phyloP scores from a whole-genome alignment of 2,888 invertebrate species.

The Lithophane socia region DNA sequence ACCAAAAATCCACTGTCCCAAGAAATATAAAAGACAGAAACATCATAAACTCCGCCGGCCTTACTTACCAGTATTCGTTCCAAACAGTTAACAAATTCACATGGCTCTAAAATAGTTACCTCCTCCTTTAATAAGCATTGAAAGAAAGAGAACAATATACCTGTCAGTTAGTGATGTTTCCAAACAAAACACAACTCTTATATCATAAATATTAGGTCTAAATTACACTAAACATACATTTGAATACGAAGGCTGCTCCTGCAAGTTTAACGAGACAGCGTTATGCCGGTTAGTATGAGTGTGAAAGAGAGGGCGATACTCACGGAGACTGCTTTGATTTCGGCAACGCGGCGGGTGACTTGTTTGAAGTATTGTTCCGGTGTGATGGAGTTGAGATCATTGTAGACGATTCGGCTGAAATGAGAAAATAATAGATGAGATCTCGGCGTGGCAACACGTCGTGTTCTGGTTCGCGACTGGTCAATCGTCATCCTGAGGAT shows the following conservation, averaged over 20 bases:
- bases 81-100: constrained; percentile 81
- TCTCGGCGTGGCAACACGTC: too few relatives aligned
- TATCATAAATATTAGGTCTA: constrained; percentile 42
- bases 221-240: constrained; percentile 75
- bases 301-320: constrained; percentile 81
- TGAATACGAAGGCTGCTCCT: constrained; percentile 75
- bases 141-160: constrained; percentile 88
- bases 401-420: constrained; percentile 96
- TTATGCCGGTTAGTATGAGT: constrained; percentile 53
- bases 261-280: constrained; percentile 68
- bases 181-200: constrained; percentile 70
- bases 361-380: constrained; percentile 99
- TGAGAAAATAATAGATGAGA: constrained; percentile 27
- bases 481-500: too few relatives aligned
- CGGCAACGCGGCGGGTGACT: constrained; percentile 96
- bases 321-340: constrained; percentile 97
- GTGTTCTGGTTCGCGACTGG: too few relatives aligned
- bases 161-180: constrained; percentile 88
- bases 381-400: constrained; percentile 97
- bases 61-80: constrained; percentile 84
- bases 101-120: constrained; percentile 86
- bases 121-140: constrained; percentile 87
- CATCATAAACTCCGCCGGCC: constrained; percentile 80
- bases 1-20: constrained; percentile 58
- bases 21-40: constrained; percentile 74